Evolutionary conservation across 2,797 vertebrate genomes (phyloP).

Genomic region (Pogoniulus pusillus): DNA sequence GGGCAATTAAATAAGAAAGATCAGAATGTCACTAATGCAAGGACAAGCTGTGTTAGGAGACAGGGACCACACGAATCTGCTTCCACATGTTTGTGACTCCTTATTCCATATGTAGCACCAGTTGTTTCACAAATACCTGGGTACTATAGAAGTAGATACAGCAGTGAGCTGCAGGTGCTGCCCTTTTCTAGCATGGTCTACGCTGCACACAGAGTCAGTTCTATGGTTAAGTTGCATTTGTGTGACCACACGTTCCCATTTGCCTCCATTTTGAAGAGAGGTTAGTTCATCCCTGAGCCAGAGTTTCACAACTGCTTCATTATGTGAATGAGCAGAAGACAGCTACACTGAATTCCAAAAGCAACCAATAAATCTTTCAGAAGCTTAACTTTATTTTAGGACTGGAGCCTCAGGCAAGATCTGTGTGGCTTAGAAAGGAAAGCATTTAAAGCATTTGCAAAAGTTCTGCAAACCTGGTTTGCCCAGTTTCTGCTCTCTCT

Average conservation of each 20-base stretch:
- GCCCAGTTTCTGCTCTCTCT: neutral
- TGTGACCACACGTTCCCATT: neutral
- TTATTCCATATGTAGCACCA: neutral
- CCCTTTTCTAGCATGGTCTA: neutral
- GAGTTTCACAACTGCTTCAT: constrained; percentile 49
- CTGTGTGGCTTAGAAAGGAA: constrained; percentile 46
- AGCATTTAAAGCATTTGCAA: constrained; percentile 37
- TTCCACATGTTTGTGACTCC: neutral
- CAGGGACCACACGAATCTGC: neutral
- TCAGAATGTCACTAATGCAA: constrained; percentile 31
- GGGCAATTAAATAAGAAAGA: constrained; percentile 37
- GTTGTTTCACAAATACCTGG: neutral
- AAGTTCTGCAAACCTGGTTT: constrained; percentile 44
- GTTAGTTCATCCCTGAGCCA: constrained; percentile 16
- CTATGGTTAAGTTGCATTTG: neutral
- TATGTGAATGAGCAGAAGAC: constrained; percentile 40
- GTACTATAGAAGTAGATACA: neutral
- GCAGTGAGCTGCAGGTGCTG: neutral
- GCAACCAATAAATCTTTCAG: constrained; percentile 61
- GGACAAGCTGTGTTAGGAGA: neutral
- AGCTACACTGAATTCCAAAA: neutral
- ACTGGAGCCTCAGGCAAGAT: constrained; percentile 48
- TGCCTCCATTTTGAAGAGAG: constrained; percentile 1
- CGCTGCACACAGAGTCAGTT: neutral
- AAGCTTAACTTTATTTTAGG: constrained; percentile 60